phyloP scores from a whole-genome alignment of 2,888 invertebrate species.

The Chaetogeoica ovagalla region DNA sequence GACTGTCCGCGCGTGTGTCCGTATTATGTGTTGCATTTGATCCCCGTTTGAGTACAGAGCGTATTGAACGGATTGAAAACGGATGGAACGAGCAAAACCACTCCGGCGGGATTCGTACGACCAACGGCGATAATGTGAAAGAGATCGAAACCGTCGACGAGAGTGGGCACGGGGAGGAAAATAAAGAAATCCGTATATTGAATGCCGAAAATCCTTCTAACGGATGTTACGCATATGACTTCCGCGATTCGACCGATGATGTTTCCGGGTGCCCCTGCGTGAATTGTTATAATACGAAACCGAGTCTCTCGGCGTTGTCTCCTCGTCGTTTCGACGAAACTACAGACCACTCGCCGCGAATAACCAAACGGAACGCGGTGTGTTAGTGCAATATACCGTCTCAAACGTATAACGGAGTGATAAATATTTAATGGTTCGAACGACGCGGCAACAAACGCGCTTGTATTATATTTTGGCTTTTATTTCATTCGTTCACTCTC shows the following conservation, averaged over 20 bases:
- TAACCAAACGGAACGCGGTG: too few species aligned
- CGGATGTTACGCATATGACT: constrained; percentile 44
- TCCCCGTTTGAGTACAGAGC: too few species aligned
- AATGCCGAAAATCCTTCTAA: constrained; percentile 23
- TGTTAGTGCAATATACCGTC: too few species aligned
- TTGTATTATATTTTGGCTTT: too few species aligned
- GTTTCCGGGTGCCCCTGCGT: constrained; percentile 4
- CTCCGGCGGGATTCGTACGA: constrained; percentile 24
- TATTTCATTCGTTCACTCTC: too few species aligned
- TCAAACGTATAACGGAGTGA: too few species aligned
- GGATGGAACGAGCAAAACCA: constrained; percentile 3
- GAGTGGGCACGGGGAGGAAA: background rate
- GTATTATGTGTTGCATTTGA: too few species aligned
- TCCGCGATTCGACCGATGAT: constrained; percentile 32
- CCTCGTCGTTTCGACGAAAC: constrained; percentile 9
- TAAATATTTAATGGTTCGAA: too few species aligned
- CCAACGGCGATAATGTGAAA: background rate
- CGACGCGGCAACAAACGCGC: too few species aligned
- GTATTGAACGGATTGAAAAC: constrained; percentile 11
- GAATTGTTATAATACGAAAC: too few species aligned
- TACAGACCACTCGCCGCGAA: background rate
- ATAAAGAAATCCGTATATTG: background rate
- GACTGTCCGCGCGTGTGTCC: too few species aligned
- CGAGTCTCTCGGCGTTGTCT: constrained; percentile 3
- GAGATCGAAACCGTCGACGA: background rate